phyloP scores from a whole-genome alignment of 1,140 invertebrate species.

The Meloidogyne floridensis region DNA sequence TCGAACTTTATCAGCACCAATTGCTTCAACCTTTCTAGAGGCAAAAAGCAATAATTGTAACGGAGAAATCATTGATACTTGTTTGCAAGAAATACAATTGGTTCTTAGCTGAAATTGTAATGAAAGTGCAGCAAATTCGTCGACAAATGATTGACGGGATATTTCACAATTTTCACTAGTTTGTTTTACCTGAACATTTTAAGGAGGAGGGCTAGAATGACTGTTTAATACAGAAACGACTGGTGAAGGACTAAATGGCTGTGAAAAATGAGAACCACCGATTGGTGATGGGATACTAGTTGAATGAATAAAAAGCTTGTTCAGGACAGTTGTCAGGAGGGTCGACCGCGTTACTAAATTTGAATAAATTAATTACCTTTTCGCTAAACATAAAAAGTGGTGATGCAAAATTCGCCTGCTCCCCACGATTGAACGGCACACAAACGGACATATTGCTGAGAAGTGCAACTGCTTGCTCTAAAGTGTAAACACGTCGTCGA shows the following conservation, averaged over 20 bases:
- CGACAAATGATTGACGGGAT: slow-evolving; percentile 31
- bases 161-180: slow-evolving; percentile 33
- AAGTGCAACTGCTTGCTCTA: slow-evolving; percentile 87
- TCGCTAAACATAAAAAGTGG: slow-evolving; percentile 97
- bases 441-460: slow-evolving; percentile 87
- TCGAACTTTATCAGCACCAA: slow-evolving; percentile 71
- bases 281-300: too few species aligned
- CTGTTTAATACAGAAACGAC: too few species aligned
- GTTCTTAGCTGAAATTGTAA: slow-evolving; percentile 77
- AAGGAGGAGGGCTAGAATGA: slow-evolving; percentile 15
- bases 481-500: slow-evolving; percentile 77
- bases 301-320: too few species aligned
- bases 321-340: too few species aligned
- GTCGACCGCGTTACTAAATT: too few species aligned
- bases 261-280: too few species aligned
- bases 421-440: slow-evolving; percentile 75
- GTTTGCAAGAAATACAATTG: slow-evolving; percentile 91
- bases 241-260: too few species aligned
- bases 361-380: slow-evolving; percentile 74
- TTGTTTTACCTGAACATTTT: slow-evolving; percentile 18
- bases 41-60: slow-evolving; percentile 89
- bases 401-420: slow-evolving; percentile 81
- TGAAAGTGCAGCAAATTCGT: slow-evolving; percentile 25
- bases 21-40: slow-evolving; percentile 79
- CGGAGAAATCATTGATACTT: slow-evolving; percentile 93